Conservation (phyloP, 1,140 invertebrate species). For the Wiebesia pumilae region DNA sequence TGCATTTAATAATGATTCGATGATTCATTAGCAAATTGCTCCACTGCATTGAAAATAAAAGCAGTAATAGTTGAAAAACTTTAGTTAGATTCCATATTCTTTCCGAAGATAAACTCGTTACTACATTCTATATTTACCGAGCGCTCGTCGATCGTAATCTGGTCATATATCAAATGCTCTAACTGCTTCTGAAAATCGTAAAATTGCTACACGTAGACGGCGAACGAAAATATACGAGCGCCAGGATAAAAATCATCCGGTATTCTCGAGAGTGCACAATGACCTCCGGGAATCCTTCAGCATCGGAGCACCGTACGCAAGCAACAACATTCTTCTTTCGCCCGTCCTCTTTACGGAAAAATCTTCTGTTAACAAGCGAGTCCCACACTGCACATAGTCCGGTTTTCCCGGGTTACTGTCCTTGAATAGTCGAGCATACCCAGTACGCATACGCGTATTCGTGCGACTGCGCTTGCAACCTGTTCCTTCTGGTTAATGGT, state of each 20-base stretch:
- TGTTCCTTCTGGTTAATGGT: too few species aligned
- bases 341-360: neutral
- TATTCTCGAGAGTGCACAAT: neutral
- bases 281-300: neutral
- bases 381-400: too few species aligned
- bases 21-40: too few species aligned
- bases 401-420: conserved; percentile 35
- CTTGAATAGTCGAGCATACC: conserved; percentile 1
- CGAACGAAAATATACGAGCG: neutral
- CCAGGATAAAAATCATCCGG: too few species aligned
- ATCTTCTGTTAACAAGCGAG: neutral
- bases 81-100: neutral
- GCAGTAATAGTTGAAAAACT: too few species aligned
- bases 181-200: conserved; percentile 49
- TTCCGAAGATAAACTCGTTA: neutral
- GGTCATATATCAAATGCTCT: neutral
- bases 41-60: too few species aligned
- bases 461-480: neutral
- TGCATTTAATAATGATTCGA: too few species aligned
- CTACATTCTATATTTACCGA: too few species aligned
- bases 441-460: too few species aligned
- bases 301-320: neutral
- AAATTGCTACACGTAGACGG: conserved; percentile 32
- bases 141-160: neutral
- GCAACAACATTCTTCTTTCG: neutral